Evolutionary conservation across 2,797 vertebrate species (phyloP), one percentile per base, ranked within the genome.

Genomic region (Anabacerthia variegaticeps): DNA sequence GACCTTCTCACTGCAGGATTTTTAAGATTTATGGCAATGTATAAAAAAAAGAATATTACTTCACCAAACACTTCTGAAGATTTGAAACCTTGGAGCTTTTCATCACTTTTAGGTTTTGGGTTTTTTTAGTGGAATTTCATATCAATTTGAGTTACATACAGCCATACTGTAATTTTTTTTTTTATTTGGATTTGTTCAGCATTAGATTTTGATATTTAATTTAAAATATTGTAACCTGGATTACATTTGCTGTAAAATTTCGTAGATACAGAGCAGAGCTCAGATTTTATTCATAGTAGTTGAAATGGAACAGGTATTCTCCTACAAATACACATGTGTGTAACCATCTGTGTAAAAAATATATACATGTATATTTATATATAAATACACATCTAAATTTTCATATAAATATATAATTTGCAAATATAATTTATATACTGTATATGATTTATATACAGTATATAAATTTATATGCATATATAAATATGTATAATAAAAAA

Each of bases 1-100:
- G 4, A 27, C 52, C 52, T 79, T 97, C 80, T 92, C 82, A 96
- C 37, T 75, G 41, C 23, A 36, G 43, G 73, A 12, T 78, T 97
- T 95, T 63, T 84, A 88, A 95, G 72, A 95, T 87, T 97, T 95
- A 96, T 93, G 66, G 66, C 44, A 58, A 84, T 86, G 27, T 44
- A 44, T 10, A 44, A 44, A 44, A 79, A 89, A 73, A 62, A 62
- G 41, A 62, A 2, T 10, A 84, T 89, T 96, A 66, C 59, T 88
- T 91, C 67, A 59, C 39, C 81, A 89, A 75, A 77, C 32, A 58
- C 28, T 93, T 96, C 52, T 65, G 93, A 79, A 93, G n/a, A 59
- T 95, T 88, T 65, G 51, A 89, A 89, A 22, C 7, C 17, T 92
- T 92, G 32, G 92, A 65, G 37, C 30, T 88, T 94, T 90, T 67